Evolutionary conservation across 2,113 vertebrate species (phyloP).

Genomic region (Porphyrio hochstetteri): DNA sequence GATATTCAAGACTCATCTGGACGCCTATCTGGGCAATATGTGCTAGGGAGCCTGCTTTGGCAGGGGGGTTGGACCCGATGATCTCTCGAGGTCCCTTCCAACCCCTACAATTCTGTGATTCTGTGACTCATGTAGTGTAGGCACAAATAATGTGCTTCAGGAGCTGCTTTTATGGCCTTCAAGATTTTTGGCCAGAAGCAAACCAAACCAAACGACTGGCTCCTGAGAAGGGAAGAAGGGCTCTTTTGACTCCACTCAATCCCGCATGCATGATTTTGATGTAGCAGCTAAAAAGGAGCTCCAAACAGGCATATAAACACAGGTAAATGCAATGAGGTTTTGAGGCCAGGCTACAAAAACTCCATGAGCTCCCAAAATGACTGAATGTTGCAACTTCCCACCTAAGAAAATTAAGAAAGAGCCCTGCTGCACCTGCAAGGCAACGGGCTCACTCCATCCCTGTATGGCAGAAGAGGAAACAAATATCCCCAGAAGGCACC

Average conservation of each 20-base stretch:
- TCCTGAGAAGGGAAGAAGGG: background rate
- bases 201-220: background rate
- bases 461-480: background rate
- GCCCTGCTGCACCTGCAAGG: background rate
- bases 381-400: background rate
- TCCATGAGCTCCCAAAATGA: background rate
- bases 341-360: background rate
- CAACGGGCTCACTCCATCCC: background rate
- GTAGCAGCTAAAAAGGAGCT: background rate
- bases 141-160: background rate
- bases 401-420: background rate
- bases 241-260: background rate
- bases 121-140: background rate
- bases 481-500: background rate
- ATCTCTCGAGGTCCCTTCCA: too few relatives aligned
- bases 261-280: accelerated
- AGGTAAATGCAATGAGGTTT: background rate
- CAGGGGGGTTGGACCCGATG: too few relatives aligned
- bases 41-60: too few relatives aligned
- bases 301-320: background rate
- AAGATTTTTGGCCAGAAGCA: background rate
- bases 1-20: too few relatives aligned
- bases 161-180: background rate
- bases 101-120: too few relatives aligned
- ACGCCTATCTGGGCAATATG: too few relatives aligned